These are phyloP conservation scores for Trigoniulus corallinus DNA, from an alignment of 1,140 invertebrate genomes.

Conservation along the genomic window DNA sequence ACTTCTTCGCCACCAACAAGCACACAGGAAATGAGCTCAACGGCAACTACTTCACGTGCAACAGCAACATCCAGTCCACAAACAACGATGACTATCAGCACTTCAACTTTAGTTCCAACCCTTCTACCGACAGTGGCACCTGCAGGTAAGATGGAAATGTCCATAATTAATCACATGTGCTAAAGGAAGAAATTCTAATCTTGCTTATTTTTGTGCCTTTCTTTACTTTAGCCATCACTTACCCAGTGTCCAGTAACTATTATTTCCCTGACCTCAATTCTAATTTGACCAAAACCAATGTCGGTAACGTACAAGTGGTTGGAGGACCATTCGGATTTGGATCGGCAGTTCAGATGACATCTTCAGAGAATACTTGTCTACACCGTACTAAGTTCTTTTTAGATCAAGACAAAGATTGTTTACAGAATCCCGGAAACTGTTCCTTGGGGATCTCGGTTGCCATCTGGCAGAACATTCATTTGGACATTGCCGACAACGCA, in stretches of 20 bases:
- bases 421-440: conserved; percentile 10
- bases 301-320: background rate
- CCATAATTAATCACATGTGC: conserved; percentile 1
- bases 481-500: background rate
- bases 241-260: conserved; percentile 4
- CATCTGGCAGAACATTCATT: conserved; percentile 13
- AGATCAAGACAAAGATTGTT: conserved; percentile 1
- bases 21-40: too few relatives aligned
- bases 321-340: conserved; percentile 13
- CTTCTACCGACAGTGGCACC: background rate
- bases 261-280: background rate
- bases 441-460: conserved; percentile 12
- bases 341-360: conserved; percentile 5
- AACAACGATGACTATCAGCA: background rate
- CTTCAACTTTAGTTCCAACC: background rate
- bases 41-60: background rate
- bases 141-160: background rate
- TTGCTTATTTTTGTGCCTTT: background rate
- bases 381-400: background rate
- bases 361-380: background rate
- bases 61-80: background rate
- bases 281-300: background rate
- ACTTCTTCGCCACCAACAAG: background rate
- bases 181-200: background rate
- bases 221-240: background rate